These are phyloP conservation scores for Menidia beryllina DNA, from an alignment of 2,113 vertebrate genomes.

Conservation along the genomic window DNA sequence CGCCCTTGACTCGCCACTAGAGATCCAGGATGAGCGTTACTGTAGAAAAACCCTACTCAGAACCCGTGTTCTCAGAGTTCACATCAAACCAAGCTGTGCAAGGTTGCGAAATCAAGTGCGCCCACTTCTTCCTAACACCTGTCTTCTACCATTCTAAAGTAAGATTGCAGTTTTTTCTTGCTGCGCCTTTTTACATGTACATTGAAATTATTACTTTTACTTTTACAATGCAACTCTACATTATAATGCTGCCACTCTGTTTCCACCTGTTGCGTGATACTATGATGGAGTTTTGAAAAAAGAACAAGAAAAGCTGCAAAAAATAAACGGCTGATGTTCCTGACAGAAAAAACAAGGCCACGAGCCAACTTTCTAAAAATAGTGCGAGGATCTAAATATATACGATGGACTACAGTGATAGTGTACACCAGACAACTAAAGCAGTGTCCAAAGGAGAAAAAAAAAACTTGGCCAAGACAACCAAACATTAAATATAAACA, in stretches of 20 bases:
- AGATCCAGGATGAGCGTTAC: not conserved
- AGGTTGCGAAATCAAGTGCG: not conserved
- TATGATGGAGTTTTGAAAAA: constrained; percentile 2
- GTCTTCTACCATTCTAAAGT: not conserved
- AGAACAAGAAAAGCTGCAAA: constrained; percentile 18
- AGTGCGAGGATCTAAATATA: constrained; percentile 60
- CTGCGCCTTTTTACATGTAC: not conserved
- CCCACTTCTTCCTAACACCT: too few species aligned
- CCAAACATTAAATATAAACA: constrained; percentile 74
- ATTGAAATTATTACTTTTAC: not conserved
- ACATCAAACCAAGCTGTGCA: not conserved
- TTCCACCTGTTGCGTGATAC: not conserved
- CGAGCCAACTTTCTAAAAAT: constrained; percentile 61
- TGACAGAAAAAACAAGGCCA: constrained; percentile 48
- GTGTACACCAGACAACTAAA: constrained; percentile 49
- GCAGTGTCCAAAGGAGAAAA: constrained; percentile 66
- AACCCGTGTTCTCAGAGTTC: not conserved
- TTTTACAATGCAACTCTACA: not conserved
- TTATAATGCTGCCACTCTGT: not conserved
- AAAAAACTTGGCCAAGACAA: constrained; percentile 55
- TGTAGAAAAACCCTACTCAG: not conserved
- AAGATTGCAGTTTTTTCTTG: not conserved
- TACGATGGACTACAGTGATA: constrained; percentile 41
- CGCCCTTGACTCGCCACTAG: not conserved
- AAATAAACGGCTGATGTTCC: constrained; percentile 30